Percentiles rank a stretch among this genome's conserved stretches.
Evolutionary conservation across 2,888 invertebrate genomes (phyloP).

Genomic region (Noctua janthina): DNA sequence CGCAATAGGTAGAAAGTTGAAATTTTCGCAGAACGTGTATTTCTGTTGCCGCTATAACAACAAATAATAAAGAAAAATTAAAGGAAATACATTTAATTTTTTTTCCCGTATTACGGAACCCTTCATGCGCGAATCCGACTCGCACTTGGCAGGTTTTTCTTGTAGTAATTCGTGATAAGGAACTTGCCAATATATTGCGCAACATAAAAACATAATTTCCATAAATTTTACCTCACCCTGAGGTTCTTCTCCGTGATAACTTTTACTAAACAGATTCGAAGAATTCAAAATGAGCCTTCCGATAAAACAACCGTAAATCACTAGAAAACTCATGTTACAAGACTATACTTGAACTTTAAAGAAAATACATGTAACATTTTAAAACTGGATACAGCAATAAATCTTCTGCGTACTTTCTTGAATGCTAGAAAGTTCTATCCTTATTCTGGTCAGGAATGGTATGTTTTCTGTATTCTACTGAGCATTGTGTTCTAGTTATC

Average conservation of each 20-base stretch:
- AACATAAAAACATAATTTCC: background rate
- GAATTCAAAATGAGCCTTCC: constrained; percentile 35
- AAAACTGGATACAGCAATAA: constrained; percentile 60
- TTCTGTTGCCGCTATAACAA: too few relatives aligned
- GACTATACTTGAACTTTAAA: constrained; percentile 34
- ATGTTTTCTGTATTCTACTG: constrained; percentile 59
- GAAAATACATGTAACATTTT: constrained; percentile 60
- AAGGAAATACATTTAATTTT: too few relatives aligned
- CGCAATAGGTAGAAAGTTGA: too few relatives aligned
- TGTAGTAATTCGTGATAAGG: background rate
- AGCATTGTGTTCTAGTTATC: constrained; percentile 50
- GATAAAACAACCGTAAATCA: constrained; percentile 38
- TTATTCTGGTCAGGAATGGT: constrained; percentile 52
- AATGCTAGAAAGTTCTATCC: constrained; percentile 37
- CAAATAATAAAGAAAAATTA: too few relatives aligned
- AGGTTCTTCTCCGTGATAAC: background rate
- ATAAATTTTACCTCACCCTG: background rate
- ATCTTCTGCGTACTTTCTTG: constrained; percentile 54
- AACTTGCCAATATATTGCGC: background rate
- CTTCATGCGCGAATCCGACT: too few relatives aligned
- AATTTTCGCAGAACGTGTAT: too few relatives aligned
- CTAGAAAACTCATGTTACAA: constrained; percentile 27
- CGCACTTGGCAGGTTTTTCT: too few relatives aligned
- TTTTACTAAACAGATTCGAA: background rate
- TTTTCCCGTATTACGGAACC: too few relatives aligned